Evolutionary conservation across 2,113 vertebrate species (phyloP), one percentile per base, ranked within the genome.

Genomic region (Emydura subglobosa): DNA sequence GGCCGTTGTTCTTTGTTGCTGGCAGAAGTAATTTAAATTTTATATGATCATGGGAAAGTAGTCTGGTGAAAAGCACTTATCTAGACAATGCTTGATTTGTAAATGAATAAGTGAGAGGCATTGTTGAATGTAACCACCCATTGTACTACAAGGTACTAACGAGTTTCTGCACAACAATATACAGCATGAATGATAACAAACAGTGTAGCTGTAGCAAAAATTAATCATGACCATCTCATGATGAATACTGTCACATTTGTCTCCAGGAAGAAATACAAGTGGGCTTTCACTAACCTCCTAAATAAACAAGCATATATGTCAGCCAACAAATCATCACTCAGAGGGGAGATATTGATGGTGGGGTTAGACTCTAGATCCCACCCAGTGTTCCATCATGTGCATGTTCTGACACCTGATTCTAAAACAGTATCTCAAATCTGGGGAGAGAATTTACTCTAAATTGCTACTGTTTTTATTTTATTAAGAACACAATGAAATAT

Each of bases 141-240:
- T 95, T 97, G 81, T 94, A 90, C 95, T 3, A 0, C 57, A 85
- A 86, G 94, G 92, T 76, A 96, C 93, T 79, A 88, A 81, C 5
- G 27, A 53, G 85, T 89, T 92, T 89, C 92, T 92, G 83, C 90
- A 92, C 83, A 93, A 95, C 96, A 97, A 95, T 96, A 65, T 84
- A 54, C 78, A 80, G 53, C 86, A 81, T 87, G 90, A 91, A 92
- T 47, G 59, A 74, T 68, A 53, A 34, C 72, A 80, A 95, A 55
- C 50, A 83, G 50, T 93, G 57, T 93, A 97, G 89, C 90, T 96
- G 90, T 21, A 83, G 50, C 49, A 93, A 80, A 94, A 87, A 95
- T 92, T 5, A 93, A 85, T 91, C 72, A 94, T 79, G 57, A 25
- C 47, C 42, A 2, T 88, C 91, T 86, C 14, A 47, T 83, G 65